phyloP scores from a whole-genome alignment of 2,113 vertebrate species.

The Calypte anna region DNA sequence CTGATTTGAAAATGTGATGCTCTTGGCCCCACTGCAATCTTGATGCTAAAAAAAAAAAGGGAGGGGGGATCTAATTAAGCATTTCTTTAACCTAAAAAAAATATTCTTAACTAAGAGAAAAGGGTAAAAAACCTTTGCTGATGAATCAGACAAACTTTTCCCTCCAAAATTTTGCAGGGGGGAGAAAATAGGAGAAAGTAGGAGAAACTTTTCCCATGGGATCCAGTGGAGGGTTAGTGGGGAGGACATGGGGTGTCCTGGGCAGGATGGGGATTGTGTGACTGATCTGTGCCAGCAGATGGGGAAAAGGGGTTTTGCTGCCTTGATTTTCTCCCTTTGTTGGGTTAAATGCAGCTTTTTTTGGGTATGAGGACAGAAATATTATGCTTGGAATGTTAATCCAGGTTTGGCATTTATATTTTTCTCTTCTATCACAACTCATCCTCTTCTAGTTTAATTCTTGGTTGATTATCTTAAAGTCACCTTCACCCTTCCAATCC shows the following conservation, averaged over 20 bases:
- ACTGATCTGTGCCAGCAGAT: background rate
- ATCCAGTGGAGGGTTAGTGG: background rate
- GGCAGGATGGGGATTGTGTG: too few species aligned
- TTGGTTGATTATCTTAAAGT: background rate
- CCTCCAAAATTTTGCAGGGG: background rate
- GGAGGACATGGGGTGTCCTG: background rate
- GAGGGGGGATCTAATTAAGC: background rate
- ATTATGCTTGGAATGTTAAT: background rate
- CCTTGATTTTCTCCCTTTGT: background rate
- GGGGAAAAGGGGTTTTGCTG: background rate
- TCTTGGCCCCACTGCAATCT: fast-evolving
- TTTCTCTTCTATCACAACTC: fast-evolving
- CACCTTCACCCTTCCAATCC: background rate
- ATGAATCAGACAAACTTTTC: background rate
- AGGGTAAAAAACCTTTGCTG: background rate
- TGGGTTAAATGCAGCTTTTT: background rate
- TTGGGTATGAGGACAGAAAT: background rate
- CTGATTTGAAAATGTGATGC: background rate
- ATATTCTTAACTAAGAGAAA: background rate
- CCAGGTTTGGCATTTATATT: background rate
- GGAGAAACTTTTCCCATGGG: background rate
- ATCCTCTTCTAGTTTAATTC: background rate
- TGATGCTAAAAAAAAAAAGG: background rate
- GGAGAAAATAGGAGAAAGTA: background rate
- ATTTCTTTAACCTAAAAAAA: background rate